A percentile compares a stretch with the other conserved stretches of the same genome.
These are phyloP conservation scores for Oncorhynchus clarkii DNA, from an alignment of 2,113 vertebrate genomes.

Conservation along the genomic window DNA sequence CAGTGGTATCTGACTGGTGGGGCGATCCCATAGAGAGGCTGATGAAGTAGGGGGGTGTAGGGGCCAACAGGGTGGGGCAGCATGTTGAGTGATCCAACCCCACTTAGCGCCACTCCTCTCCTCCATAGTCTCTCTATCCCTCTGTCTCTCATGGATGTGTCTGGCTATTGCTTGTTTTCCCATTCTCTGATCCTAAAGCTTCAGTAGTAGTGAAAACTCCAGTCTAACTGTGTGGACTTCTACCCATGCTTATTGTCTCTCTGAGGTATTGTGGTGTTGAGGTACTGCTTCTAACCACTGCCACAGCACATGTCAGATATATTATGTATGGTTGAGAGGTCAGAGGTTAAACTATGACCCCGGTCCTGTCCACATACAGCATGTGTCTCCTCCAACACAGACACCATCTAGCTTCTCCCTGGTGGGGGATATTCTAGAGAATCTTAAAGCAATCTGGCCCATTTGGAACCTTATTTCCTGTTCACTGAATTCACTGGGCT, in stretches of 20 bases:
- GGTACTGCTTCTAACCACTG: constrained; percentile 4
- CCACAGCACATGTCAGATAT: constrained; percentile 1
- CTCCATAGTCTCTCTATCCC: constrained; percentile 7
- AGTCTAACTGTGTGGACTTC: background rate
- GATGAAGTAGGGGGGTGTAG: constrained; percentile 32
- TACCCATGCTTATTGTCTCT: constrained; percentile 38
- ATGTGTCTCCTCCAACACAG: constrained; percentile 11
- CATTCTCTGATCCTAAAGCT: background rate
- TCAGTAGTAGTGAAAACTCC: background rate
- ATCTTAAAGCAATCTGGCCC: background rate
- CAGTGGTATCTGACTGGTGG: constrained; percentile 61
- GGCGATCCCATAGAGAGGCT: constrained; percentile 39
- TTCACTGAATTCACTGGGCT: background rate
- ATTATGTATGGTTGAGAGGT: constrained; percentile 25
- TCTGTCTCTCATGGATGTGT: background rate
- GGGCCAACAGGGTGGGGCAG: constrained; percentile 69
- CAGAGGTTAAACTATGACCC: constrained; percentile 40
- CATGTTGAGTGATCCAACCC: constrained; percentile 69
- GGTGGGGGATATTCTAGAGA: constrained; percentile 4
- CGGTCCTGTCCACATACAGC: constrained; percentile 11
- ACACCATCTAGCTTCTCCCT: constrained; percentile 35
- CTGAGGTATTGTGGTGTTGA: constrained; percentile 37
- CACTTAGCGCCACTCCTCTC: constrained; percentile 67
- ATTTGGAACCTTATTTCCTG: background rate
- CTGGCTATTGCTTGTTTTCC: too few relatives aligned